Base-by-base conservation (phyloP, 1,140 invertebrate species). In the Diorhabda carinulata region DNA sequence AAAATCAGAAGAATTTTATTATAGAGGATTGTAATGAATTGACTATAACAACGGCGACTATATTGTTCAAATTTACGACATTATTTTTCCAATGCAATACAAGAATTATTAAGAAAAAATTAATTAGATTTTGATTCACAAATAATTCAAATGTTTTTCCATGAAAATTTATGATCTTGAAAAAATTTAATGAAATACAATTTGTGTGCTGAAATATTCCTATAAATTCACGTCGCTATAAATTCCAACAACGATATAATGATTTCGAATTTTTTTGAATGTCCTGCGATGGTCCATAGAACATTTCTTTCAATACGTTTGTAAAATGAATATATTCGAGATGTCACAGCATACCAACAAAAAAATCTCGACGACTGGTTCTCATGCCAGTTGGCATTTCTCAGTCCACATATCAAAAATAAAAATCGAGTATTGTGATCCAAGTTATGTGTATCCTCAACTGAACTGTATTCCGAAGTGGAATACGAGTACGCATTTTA, bases 301-400 rank as follows among this genome's bases (percentile, higher is more conserved):
- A 61, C 67, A 69, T 64, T 69, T 69, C 67, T 69, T 59, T 64
- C 67, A 64, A 64, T 69, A 69, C 61, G 64, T 63, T 69, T 64
- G 52, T 64, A 63, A 60, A 69, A 69, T 61, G 67, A 69, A 64
- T 69, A 69, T 69, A 69, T 69, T 69, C 67, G 67, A 61, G 52
- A 69, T 69, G 67, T 69, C 67, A 69, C 63, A 69, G 67, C 63
- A 58, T 52, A 45, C 64, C 61, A 40, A 56, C 52, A 58, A 63
- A 69, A 69, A 69, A 69, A 41, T 69, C 67, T 69, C 41, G 57
- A 67, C 65, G 59, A 67, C 65, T 59, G 67, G 67, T 69, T 69
- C 61, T 64, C 61, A 69, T 25, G 67, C 60, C 52, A 61, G 67
- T 63, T 61, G 47, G 52, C 43, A 58, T 69, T 62, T 25, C 59